A percentile compares a stretch with the other conserved stretches of the same genome.
These are phyloP conservation scores for Atta cephalotes DNA, from an alignment of 1,140 invertebrate species.

Conservation along the genomic window DNA sequence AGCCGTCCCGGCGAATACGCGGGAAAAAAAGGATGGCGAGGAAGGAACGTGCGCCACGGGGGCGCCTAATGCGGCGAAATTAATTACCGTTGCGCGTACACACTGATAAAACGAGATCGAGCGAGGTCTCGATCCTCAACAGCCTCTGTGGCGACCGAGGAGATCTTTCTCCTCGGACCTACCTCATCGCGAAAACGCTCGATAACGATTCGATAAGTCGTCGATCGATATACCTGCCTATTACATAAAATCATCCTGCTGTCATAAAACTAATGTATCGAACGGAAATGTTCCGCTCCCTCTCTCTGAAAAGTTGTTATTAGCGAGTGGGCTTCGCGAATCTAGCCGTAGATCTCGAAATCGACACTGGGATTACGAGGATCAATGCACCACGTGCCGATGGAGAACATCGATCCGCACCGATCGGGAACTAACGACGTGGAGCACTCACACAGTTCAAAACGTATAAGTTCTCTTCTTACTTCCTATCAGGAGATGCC, in stretches of 20 bases:
- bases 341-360: conserved; percentile 4
- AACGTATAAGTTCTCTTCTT: neutral
- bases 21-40: conserved; percentile 29
- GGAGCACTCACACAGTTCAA: neutral
- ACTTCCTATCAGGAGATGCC: neutral
- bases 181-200: conserved; percentile 32
- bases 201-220: conserved; percentile 23
- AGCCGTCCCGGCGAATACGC: conserved; percentile 69
- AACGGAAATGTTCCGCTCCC: neutral
- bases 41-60: conserved; percentile 35
- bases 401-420: conserved; percentile 9
- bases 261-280: neutral
- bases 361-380: conserved; percentile 1
- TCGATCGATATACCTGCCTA: neutral
- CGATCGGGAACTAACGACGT: conserved; percentile 45
- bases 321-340: conserved; percentile 7
- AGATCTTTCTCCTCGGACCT: conserved; percentile 26
- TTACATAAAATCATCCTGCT: conserved; percentile 39
- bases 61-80: conserved; percentile 62
- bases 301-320: conserved; percentile 21
- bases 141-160: neutral
- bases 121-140: conserved; percentile 37
- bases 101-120: conserved; percentile 56
- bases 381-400: conserved; percentile 9
- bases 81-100: conserved; percentile 64